Percentiles rank a stretch among this genome's conserved stretches.
Evolutionary conservation across 2,888 invertebrate genomes (phyloP).

Genomic region (Dinocampus coccinellae): DNA sequence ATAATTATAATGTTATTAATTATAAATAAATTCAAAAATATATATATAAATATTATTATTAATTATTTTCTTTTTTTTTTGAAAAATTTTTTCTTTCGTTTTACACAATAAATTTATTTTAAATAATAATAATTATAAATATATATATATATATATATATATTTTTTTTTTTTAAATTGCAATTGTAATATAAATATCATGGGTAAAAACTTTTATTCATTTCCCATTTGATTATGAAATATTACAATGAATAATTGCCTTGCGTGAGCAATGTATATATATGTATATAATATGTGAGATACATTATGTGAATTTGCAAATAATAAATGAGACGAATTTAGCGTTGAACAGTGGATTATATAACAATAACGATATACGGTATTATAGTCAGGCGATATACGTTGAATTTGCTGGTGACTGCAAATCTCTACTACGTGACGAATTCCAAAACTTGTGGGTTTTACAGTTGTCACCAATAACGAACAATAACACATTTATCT

Average conservation of each 20-base stretch:
- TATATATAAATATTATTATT: no score
- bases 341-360: conserved; percentile 38
- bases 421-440: conserved; percentile 68
- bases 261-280: conserved; percentile 18
- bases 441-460: conserved; percentile 61
- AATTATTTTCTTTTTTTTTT: no score
- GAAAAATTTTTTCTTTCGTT: no score
- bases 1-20: no score
- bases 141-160: no score
- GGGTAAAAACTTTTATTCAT: conserved; percentile 7
- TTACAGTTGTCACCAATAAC: conserved; percentile 40
- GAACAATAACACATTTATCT: conserved; percentile 5
- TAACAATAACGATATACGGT: conserved; percentile 44
- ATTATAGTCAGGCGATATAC: conserved; percentile 50
- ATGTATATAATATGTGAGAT: neutral
- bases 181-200: neutral
- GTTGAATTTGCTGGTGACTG: conserved; percentile 57
- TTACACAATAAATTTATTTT: no score
- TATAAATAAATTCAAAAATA: no score
- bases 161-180: neutral
- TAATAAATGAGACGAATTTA: conserved; percentile 3
- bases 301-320: conserved; percentile 2
- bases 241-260: conserved; percentile 37
- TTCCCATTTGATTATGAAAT: conserved; percentile 42
- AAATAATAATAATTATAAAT: no score